Base-by-base conservation (phyloP, 2,888 invertebrate species). In the Cotesia congregata region DNA sequence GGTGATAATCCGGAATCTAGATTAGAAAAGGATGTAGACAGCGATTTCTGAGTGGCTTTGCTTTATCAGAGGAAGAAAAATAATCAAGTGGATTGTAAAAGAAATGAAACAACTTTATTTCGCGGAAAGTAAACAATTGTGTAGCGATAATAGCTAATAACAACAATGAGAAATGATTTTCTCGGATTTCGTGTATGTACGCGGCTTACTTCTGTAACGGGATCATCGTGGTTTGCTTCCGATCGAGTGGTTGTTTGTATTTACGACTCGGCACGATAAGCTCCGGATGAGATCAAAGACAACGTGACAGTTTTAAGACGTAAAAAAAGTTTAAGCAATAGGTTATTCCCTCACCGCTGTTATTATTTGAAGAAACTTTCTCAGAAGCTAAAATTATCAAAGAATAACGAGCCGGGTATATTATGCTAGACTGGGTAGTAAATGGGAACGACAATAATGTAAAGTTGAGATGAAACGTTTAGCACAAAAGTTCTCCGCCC, bases 201-300 rank as follows among this genome's bases (percentile, higher is more conserved):
- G 50, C 50, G 50, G 50, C 62, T 62, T 62, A 9, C 60, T n/a
- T 17, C 17, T 62, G 62, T 62, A 17, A 15, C 15, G 62, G 62
- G 62, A 20, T 17, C 6, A 20, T 20, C 20, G 20, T 15, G 62
- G 15, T n/a, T 71, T 30, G 60, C 71, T 40, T 71, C 71, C 62
- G 61, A 62, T 71, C 30, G 40, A n/a, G 59, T 71, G 61, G n/a
- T 71, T 71, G 71, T 71, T 30, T 70, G 59, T 70, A 71, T 71
- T 71, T 61, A 62, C 62, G 71, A 71, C 39, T 71, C 39, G 62
- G 9, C 9, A 38, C 62, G 71, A 71, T 71, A 71, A 71, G 71
- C 15, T 61, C n/a, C 61, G 71, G 39, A 71, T 39, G 38, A 62
- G 62, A 71, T 61, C 71, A 71, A 71, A 61, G 60, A 17, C 59